Conservation (phyloP, 2,797 vertebrate genomes). For the Siniperca obscura region DNA sequence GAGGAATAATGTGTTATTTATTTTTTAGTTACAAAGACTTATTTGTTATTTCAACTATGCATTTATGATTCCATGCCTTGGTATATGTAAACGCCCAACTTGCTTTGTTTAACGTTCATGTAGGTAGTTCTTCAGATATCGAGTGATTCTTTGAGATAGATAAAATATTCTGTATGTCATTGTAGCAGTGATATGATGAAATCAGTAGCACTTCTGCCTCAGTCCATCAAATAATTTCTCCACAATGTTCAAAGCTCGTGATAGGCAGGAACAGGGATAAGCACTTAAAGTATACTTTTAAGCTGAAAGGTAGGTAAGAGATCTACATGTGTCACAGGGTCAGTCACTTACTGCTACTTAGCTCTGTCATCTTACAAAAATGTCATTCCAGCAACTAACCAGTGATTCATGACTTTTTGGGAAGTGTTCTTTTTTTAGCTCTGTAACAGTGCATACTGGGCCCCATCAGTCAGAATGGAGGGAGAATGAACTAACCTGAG, state of each 20-base stretch:
- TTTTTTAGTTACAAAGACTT: not conserved
- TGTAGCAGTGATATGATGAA: constrained; percentile 2
- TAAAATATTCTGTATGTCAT: constrained; percentile 1
- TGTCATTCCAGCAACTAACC: constrained; percentile 36
- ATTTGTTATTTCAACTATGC: not conserved
- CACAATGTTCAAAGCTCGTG: constrained; percentile 22
- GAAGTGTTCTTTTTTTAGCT: not conserved
- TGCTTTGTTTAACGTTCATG: not conserved
- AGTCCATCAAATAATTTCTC: constrained; percentile 13
- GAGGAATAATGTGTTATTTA: not conserved
- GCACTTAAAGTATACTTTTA: constrained; percentile 1
- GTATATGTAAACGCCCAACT: not conserved
- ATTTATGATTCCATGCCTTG: not conserved
- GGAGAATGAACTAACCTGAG: not conserved
- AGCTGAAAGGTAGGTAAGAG: constrained; percentile 16
- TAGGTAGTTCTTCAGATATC: not conserved
- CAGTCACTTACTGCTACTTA: constrained; percentile 20
- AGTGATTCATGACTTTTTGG: not conserved
- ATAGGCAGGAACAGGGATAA: constrained; percentile 17
- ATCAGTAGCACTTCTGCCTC: constrained; percentile 14
- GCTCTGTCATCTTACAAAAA: constrained; percentile 53
- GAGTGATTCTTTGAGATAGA: constrained; percentile 6
- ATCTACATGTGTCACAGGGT: constrained; percentile 17
- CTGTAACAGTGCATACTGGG: not conserved
- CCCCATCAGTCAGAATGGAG: not conserved